phyloP scores from a whole-genome alignment of 1,140 invertebrate species.

The Euura lappo region DNA sequence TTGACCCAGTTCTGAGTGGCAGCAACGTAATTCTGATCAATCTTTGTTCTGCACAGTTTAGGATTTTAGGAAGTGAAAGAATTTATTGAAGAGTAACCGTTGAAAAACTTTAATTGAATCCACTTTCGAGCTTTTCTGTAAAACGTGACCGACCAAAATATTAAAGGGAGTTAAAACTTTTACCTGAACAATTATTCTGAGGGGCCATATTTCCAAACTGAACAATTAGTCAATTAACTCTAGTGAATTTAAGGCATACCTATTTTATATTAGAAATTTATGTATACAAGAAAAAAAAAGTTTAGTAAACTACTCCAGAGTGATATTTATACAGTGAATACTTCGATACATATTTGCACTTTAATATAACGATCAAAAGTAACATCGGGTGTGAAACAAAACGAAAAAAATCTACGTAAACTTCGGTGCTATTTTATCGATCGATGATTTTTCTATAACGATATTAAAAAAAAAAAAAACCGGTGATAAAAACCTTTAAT shows the following conservation, averaged over 20 bases:
- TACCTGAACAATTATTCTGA: not conserved
- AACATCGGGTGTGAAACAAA: not conserved
- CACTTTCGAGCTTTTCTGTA: not conserved
- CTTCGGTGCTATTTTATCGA: not conserved
- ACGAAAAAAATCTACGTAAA: not conserved
- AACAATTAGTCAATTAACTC: not conserved
- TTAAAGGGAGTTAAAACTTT: not conserved
- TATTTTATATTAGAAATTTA: not conserved
- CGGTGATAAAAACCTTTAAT: not conserved
- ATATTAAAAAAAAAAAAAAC: not conserved
- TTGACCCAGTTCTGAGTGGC: no score
- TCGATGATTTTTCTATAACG: no score
- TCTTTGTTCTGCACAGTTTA: no score
- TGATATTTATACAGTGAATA: not conserved
- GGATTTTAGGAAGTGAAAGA: not conserved
- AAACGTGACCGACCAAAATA: not conserved
- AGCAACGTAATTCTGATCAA: no score
- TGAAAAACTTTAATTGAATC: not conserved
- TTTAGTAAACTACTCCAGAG: not conserved
- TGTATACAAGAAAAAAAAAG: not conserved
- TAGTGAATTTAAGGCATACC: not conserved
- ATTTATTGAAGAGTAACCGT: not conserved
- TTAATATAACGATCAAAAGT: not conserved
- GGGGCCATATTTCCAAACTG: constrained; percentile 1
- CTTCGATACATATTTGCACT: not conserved